These are phyloP conservation scores for Cariama cristata DNA, from an alignment of 2,113 vertebrate genomes.

Conservation along the genomic window DNA sequence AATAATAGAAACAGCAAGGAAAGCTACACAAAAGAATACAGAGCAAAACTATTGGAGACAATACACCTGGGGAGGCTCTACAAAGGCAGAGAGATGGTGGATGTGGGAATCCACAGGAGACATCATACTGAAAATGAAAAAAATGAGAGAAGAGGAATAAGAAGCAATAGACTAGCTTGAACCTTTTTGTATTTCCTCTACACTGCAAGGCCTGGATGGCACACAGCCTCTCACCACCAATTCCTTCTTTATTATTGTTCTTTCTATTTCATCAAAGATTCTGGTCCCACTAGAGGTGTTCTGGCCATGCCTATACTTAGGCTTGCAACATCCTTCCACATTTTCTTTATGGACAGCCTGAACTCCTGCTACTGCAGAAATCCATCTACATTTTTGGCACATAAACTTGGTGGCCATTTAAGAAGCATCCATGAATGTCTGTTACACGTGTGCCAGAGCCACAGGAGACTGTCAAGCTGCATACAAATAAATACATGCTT, in stretches of 20 bases:
- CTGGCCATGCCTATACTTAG: neutral
- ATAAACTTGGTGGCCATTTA: neutral
- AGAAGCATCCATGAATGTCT: neutral
- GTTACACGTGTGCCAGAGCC: neutral
- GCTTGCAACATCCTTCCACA: neutral
- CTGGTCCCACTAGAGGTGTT: neutral
- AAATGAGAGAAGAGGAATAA: neutral
- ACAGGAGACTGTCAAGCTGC: neutral
- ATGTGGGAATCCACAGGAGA: constrained; percentile 14
- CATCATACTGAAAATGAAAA: neutral
- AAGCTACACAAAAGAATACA: neutral
- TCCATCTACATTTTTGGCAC: neutral
- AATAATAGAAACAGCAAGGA: neutral
- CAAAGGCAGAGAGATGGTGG: neutral
- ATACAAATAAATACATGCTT: fast-evolving
- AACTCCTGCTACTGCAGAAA: neutral
- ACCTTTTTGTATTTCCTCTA: neutral
- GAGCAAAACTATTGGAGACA: neutral
- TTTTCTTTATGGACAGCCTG: neutral
- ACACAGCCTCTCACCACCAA: neutral
- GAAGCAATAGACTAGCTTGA: neutral
- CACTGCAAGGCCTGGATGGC: neutral
- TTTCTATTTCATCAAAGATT: neutral
- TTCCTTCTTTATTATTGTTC: constrained; percentile 6
- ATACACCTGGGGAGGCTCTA: neutral